Evolutionary conservation across 2,888 invertebrate species (phyloP).

Genomic region (Thelaira solivaga): DNA sequence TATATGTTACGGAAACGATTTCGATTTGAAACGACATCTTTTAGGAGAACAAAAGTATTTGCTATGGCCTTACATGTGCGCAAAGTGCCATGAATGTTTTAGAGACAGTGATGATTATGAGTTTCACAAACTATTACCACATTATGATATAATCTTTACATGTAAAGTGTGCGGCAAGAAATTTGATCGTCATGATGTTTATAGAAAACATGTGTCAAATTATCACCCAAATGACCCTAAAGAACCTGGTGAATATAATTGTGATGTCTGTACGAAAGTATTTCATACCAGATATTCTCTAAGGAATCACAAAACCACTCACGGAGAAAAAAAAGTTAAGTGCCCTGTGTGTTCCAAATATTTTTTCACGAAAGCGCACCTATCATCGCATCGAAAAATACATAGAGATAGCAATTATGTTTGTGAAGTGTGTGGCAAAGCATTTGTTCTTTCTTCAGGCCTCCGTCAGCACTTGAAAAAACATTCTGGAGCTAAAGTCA

Average conservation of each 20-base stretch:
- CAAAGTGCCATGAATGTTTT: conserved; percentile 44
- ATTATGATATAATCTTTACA: conserved; percentile 30
- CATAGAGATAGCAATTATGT: conserved; percentile 24
- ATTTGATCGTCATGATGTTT: conserved; percentile 6
- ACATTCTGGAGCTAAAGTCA: conserved; percentile 40
- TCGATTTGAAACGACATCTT: conserved; percentile 25
- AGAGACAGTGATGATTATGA: conserved; percentile 39
- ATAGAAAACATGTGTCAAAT: conserved; percentile 2
- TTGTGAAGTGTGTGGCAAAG: conserved; percentile 46
- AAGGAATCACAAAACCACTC: not conserved
- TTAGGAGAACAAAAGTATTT: conserved; percentile 23
- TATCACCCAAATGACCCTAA: not conserved
- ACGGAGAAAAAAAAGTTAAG: conserved; percentile 26
- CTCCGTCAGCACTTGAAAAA: conserved; percentile 9
- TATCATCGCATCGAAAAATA: not conserved
- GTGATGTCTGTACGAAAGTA: conserved; percentile 9
- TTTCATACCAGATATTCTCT: not conserved
- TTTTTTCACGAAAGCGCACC: not conserved
- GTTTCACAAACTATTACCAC: conserved; percentile 33
- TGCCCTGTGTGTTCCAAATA: conserved; percentile 35
- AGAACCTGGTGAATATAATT: not conserved
- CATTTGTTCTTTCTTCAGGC: not conserved
- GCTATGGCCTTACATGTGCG: conserved; percentile 45
- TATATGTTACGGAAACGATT: conserved; percentile 22
- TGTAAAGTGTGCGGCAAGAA: conserved; percentile 21